Conservation (phyloP, 2,797 vertebrate genomes). For the Sylvia borin region DNA sequence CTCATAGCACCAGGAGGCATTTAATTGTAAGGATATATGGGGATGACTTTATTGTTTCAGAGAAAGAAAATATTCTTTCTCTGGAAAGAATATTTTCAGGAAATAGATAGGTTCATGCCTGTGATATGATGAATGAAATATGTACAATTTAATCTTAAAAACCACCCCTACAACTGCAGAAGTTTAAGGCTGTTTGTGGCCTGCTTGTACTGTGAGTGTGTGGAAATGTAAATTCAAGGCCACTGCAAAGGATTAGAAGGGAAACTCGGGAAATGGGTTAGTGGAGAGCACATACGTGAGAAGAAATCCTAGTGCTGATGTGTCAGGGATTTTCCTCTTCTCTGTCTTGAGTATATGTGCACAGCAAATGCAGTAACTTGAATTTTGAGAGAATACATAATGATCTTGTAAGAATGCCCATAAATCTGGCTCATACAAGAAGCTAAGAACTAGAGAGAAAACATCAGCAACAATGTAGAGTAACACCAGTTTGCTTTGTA, state of each 20-base stretch:
- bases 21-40: background rate
- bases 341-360: fast-evolving
- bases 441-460: background rate
- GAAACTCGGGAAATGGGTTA: background rate
- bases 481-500: background rate
- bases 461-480: background rate
- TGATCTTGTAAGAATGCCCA: background rate
- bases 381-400: background rate
- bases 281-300: background rate
- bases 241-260: background rate
- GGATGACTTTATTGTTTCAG: background rate
- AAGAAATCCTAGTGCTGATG: background rate
- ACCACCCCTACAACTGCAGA: background rate
- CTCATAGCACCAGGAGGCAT: background rate
- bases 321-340: background rate
- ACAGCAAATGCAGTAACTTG: background rate
- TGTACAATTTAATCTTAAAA: background rate
- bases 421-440: background rate
- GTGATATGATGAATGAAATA: background rate
- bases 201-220: background rate
- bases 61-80: background rate
- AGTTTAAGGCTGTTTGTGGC: background rate
- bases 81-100: background rate
- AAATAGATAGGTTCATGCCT: background rate
- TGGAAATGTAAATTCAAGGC: background rate